A percentile compares a stretch with the other conserved stretches of the same genome.
Evolutionary conservation across 1,140 invertebrate species (phyloP).

Genomic region (Leptonema lineaticorne): DNA sequence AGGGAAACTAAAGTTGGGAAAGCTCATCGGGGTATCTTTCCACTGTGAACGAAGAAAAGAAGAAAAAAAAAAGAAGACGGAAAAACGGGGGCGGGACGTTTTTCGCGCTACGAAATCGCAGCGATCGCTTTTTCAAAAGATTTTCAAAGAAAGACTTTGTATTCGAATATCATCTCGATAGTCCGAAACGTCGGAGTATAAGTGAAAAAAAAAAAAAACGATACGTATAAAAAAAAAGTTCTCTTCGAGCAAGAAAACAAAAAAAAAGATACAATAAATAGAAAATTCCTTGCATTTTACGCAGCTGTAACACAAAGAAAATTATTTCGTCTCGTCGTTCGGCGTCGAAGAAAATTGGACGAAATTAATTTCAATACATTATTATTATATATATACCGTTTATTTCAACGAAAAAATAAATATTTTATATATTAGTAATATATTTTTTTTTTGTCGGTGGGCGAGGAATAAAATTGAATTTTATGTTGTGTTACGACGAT

Average conservation of each 20-base stretch:
- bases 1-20: neutral
- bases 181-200: too few relatives aligned
- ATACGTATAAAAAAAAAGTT: too few relatives aligned
- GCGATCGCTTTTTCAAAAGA: constrained; percentile 13
- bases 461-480: neutral
- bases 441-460: neutral
- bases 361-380: too few relatives aligned
- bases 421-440: neutral
- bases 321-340: too few relatives aligned
- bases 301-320: too few relatives aligned
- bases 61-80: too few relatives aligned
- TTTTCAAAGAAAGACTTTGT: constrained; percentile 11
- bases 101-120: constrained; percentile 3
- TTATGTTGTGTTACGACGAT: neutral
- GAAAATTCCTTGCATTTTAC: too few relatives aligned
- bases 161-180: constrained; percentile 4
- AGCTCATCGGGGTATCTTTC: neutral
- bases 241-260: too few relatives aligned
- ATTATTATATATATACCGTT: neutral
- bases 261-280: too few relatives aligned
- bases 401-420: neutral
- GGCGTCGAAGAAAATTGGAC: too few relatives aligned
- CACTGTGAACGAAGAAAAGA: too few relatives aligned
- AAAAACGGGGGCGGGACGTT: neutral
- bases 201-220: too few relatives aligned